Evolutionary conservation across 1,140 invertebrate genomes (phyloP).

Genomic region (Manduca sexta): DNA sequence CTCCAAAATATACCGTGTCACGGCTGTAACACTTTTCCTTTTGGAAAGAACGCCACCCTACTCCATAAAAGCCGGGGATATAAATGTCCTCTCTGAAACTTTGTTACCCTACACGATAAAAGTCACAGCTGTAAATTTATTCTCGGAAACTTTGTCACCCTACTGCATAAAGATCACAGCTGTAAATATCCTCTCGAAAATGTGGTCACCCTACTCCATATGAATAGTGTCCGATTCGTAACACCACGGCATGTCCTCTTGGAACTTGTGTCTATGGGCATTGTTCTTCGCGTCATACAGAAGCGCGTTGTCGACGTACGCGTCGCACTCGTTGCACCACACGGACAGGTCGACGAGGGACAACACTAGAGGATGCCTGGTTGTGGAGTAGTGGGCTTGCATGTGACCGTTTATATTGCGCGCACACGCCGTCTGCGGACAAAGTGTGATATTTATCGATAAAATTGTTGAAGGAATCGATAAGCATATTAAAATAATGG

Average conservation of each 20-base stretch:
- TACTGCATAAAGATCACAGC: too few relatives aligned
- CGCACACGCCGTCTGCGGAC: slow-evolving; percentile 82
- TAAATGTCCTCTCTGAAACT: too few relatives aligned
- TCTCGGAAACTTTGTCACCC: too few relatives aligned
- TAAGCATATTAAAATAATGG: background rate
- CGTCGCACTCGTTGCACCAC: slow-evolving; percentile 90
- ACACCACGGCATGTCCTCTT: slow-evolving; percentile 77
- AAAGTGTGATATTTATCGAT: slow-evolving; percentile 1
- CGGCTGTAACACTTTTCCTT: too few relatives aligned
- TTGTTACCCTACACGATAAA: too few relatives aligned
- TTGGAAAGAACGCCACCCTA: too few relatives aligned
- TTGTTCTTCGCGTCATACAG: slow-evolving; percentile 81
- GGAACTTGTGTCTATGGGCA: slow-evolving; percentile 83
- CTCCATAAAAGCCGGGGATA: too few relatives aligned
- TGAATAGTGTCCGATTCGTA: slow-evolving; percentile 31
- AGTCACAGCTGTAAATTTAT: too few relatives aligned
- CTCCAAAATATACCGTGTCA: too few relatives aligned
- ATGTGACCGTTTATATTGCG: slow-evolving; percentile 88
- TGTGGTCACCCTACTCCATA: slow-evolving; percentile 18
- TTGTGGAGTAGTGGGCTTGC: slow-evolving; percentile 76
- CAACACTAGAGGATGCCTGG: slow-evolving; percentile 81
- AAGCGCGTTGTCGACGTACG: slow-evolving; percentile 85
- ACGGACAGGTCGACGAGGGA: slow-evolving; percentile 89
- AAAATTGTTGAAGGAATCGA: background rate
- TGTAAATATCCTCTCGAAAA: too few relatives aligned